A percentile compares a stretch with the other conserved stretches of the same genome.
phyloP scores from a whole-genome alignment of 2,113 vertebrate species.

The Platycercus adscitus region DNA sequence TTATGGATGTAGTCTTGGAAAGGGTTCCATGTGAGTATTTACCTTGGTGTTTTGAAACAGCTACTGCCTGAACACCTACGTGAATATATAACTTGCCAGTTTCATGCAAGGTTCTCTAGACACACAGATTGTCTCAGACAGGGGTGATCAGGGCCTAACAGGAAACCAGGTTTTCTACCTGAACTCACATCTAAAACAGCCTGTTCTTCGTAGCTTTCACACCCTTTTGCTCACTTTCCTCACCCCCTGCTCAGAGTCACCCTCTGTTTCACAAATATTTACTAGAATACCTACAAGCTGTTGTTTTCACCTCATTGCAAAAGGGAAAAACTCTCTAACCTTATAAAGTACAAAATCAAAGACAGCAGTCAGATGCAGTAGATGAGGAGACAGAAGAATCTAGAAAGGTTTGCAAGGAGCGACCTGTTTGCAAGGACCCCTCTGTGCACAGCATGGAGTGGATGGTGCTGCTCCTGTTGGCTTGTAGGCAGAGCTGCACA shows the following conservation, averaged over 20 bases:
- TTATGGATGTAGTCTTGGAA: not conserved
- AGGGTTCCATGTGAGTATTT: not conserved
- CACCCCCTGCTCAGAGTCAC: not conserved
- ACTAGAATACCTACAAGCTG: not conserved
- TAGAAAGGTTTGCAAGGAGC: not conserved
- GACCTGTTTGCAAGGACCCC: not conserved
- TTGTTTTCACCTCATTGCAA: not conserved
- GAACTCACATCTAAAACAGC: not conserved
- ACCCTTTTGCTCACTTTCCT: not conserved
- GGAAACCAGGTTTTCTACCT: not conserved
- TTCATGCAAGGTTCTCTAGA: not conserved
- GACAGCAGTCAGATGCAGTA: fast-evolving
- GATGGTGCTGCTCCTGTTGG: not conserved
- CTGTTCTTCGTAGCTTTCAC: not conserved
- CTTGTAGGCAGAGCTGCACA: not conserved
- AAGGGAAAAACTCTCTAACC: not conserved
- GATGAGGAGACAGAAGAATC: not conserved
- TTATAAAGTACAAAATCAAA: not conserved
- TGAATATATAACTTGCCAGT: not conserved
- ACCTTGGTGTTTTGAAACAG: not conserved
- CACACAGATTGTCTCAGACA: not conserved
- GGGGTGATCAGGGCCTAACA: not conserved
- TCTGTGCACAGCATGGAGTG: not conserved
- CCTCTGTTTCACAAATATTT: not conserved
- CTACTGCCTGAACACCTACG: not conserved